Evolutionary conservation across 92 coral and sea anemone species (phyloP), one percentile per base, ranked within the genome.

Genomic region (Montipora capitata): DNA sequence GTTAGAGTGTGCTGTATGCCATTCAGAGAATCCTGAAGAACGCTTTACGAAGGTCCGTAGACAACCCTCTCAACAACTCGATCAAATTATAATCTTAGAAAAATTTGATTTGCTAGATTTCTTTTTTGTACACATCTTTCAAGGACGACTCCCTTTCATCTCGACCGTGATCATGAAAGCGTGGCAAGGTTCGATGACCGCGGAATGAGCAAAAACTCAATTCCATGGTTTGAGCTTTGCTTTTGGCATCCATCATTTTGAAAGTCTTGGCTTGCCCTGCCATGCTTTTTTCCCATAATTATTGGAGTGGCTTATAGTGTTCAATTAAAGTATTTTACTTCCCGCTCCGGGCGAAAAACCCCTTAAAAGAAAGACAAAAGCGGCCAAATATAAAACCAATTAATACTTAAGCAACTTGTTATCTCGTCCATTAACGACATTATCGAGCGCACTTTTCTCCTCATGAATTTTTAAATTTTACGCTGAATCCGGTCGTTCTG

Each of bases 381-480:
- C n/a, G 45, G 58, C 8, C 59, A 71, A 83, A 72, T 27, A 54
- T 68, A 58, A 82, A 59, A 83, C 70, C 87, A 83, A 83, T 83
- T 83, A 83, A 20, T 69, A 58, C 72, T 83, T 72, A 17, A 58
- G 59, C 27, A 72, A 72, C 71, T 41, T 17, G 69, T 45, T 57
- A 83, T 83, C 74, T 40, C 16, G 7, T 83, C 80, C 87, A 83
- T 83, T 83, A 83, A 69, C 40, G 68, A 68, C 71, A 83, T 83
- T 83, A 83, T 38, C 57, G 68, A 14, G 12, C 54, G 4, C 15
- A 20, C 63, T 15, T 58, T 62, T 79, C 40, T 3, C 72, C 12
- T 71, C 79, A 71, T 71, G 87, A 73, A 83, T 71, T 73, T 27
- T 16, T 45, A 72, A 72, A 72, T 83, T 52, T 52, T 16, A 35